Base-by-base conservation (phyloP, 1,140 invertebrate genomes). In the Ectropis grisescens region DNA sequence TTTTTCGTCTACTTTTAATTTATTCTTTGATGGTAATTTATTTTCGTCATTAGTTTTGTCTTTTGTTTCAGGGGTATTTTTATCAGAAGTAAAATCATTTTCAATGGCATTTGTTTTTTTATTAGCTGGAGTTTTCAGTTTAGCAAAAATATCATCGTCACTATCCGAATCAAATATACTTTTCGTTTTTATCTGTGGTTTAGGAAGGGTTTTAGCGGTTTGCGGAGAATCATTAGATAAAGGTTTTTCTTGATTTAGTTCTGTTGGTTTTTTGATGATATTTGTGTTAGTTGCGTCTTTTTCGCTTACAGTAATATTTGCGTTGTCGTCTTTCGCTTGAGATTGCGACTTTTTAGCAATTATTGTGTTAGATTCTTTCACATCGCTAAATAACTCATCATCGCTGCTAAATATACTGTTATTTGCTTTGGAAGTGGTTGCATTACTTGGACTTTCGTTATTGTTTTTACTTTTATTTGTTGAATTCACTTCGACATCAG, bases 121-220 rank as follows among this genome's bases (percentile, higher is more conserved):
- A 19, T 32, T 24, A 27, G 13, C 13, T 19, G 12, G 22, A 15
- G 31, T 34, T 23, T 37, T 28, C n/a, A 34, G 10, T 31, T 37
- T 40, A 13, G 45, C 37, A 32, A 60, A 58, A 19, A 55, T 34
- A 27, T 58, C 55, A 14, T 47, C 49, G 24, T 72, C 58, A 22
- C 49, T 54, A 32, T 68, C 55, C 30, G 58, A 51, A 50, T 72
- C 61, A 51, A 76, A 78, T 24, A 76, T 55, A 52, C 60, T 62
- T 43, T 43, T 9, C 4, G 9, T 9, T 5, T 22, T 22, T 22
- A 5, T 22, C 19, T 5, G 9, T 22, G 9, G 4, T 22, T 22
- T 22, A 22, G 9, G 19, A 5, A 9, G 19, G 4, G 19, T 22
- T 5, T 22, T 22, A 5, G 12, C 7, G 34, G 6, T 34, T 19